Conservation (phyloP, 1,140 invertebrate species). For the Drosophila eugracilis region DNA sequence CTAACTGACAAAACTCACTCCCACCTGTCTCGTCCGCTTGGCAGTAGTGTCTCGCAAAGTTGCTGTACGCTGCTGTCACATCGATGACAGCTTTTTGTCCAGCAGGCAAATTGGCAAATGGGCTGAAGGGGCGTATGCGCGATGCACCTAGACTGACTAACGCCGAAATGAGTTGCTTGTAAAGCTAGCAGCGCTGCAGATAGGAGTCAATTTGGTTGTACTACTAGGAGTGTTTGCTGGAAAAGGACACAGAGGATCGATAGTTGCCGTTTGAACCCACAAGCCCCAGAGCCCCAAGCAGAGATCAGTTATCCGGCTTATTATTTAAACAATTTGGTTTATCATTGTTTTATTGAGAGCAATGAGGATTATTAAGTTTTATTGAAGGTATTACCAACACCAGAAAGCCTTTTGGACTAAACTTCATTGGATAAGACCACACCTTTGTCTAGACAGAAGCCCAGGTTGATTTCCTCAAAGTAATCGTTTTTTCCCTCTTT, state of each 20-base stretch:
- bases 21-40: conserved; percentile 28
- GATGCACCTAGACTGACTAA: conserved; percentile 85
- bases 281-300: too few species aligned
- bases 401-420: neutral
- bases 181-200: conserved; percentile 89
- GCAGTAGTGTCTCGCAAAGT: conserved; percentile 12
- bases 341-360: too few species aligned
- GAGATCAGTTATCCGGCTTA: too few species aligned
- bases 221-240: conserved; percentile 91
- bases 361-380: neutral
- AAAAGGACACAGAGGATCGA: too few species aligned
- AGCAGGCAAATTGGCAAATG: conserved; percentile 1
- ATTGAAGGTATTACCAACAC: neutral
- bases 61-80: conserved; percentile 50
- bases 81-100: conserved; percentile 46
- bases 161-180: conserved; percentile 87
- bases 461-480: conserved; percentile 93
- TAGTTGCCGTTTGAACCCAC: neutral
- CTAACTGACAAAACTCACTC: conserved; percentile 59
- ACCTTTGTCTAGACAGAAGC: conserved; percentile 94
- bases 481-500: conserved; percentile 87
- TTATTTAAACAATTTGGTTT: too few species aligned
- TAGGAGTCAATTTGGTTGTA: conserved; percentile 88
- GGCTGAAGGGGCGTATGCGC: conserved; percentile 54
- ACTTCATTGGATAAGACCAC: conserved; percentile 74